These are phyloP conservation scores for Keiferia lycopersicella DNA, from an alignment of 2,888 invertebrate species.

Conservation along the genomic window DNA sequence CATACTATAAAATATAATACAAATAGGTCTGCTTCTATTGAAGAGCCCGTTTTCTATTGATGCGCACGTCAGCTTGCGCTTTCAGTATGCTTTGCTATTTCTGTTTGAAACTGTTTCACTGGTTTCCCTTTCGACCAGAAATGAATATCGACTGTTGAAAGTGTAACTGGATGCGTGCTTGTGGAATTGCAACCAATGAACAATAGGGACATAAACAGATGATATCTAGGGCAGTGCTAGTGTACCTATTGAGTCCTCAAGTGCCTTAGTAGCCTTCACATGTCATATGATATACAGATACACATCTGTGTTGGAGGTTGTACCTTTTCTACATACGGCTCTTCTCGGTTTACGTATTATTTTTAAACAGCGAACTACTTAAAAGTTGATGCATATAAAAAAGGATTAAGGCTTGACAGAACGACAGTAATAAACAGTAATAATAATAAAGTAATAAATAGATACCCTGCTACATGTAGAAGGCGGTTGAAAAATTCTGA, in stretches of 20 bases:
- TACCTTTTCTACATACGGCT: neutral
- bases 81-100: neutral
- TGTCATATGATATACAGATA: neutral
- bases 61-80: neutral
- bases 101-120: neutral
- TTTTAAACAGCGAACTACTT: too few species aligned
- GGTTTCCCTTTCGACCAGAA: neutral
- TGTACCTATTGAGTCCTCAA: slow-evolving; percentile 1
- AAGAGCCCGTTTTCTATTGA: neutral
- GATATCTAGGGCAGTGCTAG: slow-evolving; percentile 14
- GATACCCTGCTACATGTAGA: too few species aligned
- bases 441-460: neutral
- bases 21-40: too few species aligned
- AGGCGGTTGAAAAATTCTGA: too few species aligned
- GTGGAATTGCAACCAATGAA: neutral
- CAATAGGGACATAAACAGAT: slow-evolving; percentile 18
- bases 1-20: too few species aligned
- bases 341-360: too few species aligned
- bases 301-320: neutral
- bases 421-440: too few species aligned
- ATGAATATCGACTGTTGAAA: neutral
- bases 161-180: neutral
- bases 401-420: too few species aligned
- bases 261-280: slow-evolving; percentile 1
- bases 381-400: too few species aligned